A percentile compares a stretch with the other conserved stretches of the same genome.
Evolutionary conservation across 2,113 vertebrate genomes (phyloP).

Genomic region (Leptosomus discolor): DNA sequence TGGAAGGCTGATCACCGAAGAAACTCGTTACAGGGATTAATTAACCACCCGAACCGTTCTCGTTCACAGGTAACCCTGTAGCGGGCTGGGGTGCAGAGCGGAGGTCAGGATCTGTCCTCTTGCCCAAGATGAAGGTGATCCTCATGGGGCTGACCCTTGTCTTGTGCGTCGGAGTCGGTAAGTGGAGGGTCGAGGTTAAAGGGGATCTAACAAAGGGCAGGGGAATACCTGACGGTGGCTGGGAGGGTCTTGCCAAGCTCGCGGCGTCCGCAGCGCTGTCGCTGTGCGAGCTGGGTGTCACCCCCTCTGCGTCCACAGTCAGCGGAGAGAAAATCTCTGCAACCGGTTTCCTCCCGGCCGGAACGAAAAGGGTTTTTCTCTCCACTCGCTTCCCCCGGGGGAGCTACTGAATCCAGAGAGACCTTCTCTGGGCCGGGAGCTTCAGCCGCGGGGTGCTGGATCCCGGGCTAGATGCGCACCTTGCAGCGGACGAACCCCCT

Average conservation of each 20-base stretch:
- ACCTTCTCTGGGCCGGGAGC: not conserved
- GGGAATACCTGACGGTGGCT: not conserved
- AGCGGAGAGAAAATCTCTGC: not conserved
- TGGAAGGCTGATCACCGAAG: not conserved
- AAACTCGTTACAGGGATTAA: not conserved
- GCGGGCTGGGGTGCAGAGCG: not conserved
- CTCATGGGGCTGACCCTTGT: not conserved
- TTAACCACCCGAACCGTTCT: accelerated
- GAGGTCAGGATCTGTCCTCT: not conserved
- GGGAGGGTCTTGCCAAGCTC: not conserved
- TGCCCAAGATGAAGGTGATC: not conserved
- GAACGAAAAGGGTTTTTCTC: too few relatives aligned
- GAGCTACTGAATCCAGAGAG: not conserved
- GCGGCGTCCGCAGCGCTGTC: not conserved
- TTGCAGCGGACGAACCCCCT: not conserved
- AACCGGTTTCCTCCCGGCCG: too few relatives aligned
- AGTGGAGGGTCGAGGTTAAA: not conserved
- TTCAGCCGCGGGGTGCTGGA: not conserved
- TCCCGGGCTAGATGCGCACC: not conserved
- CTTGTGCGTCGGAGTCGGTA: not conserved
- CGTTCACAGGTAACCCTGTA: accelerated
- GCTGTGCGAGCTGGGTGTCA: not conserved
- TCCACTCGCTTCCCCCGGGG: not conserved
- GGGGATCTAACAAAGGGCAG: accelerated
- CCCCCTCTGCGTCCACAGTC: not conserved